phyloP scores from a whole-genome alignment of 1,140 invertebrate species.

The Paracyclopina nana region DNA sequence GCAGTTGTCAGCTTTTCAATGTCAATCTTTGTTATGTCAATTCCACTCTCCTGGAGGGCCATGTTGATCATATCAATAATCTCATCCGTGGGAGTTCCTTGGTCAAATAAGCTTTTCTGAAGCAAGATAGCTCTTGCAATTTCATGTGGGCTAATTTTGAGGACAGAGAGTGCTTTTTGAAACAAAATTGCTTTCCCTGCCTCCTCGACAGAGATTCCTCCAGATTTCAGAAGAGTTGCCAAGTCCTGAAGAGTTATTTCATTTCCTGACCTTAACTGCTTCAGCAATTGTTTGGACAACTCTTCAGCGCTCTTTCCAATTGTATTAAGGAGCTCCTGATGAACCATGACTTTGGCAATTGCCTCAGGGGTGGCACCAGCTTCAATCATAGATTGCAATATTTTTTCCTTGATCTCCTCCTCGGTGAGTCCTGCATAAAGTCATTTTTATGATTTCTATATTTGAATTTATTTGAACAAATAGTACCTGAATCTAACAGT shows the following conservation, averaged over 20 bases:
- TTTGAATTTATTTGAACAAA: background rate
- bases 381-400: constrained; percentile 11
- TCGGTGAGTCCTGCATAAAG: background rate
- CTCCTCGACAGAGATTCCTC: background rate
- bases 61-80: background rate
- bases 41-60: background rate
- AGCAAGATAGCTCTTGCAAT: constrained; percentile 4
- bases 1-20: background rate
- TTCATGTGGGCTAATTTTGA: background rate
- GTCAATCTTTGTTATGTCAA: background rate
- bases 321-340: background rate
- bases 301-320: background rate
- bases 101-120: background rate
- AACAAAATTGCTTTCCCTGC: constrained; percentile 4
- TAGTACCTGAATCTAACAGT: background rate
- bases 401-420: constrained; percentile 5
- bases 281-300: background rate
- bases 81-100: background rate
- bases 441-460: background rate
- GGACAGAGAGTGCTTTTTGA: background rate
- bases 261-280: background rate
- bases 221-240: background rate
- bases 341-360: constrained; percentile 5
- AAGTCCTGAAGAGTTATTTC: constrained; percentile 1
- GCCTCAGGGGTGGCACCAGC: constrained; percentile 2